Evolutionary conservation across 2,888 invertebrate genomes (phyloP).

Genomic region (Diploptera punctata): DNA sequence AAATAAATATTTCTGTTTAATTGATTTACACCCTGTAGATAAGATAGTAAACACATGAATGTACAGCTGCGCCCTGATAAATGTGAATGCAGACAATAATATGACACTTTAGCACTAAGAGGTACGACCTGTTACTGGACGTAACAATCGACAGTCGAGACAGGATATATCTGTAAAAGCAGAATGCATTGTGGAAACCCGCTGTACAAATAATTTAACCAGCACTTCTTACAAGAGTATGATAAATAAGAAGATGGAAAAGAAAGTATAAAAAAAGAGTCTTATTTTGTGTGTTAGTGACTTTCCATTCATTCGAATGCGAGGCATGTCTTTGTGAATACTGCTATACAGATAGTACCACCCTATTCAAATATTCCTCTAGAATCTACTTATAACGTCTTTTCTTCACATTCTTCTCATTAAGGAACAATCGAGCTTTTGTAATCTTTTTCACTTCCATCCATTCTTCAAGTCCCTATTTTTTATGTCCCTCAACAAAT

Average conservation of each 20-base stretch:
- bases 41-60: too few relatives aligned
- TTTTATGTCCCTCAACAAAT: neutral
- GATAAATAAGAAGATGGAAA: conserved; percentile 15
- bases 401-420: conserved; percentile 28
- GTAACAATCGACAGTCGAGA: neutral
- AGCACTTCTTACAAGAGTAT: conserved; percentile 15
- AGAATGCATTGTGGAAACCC: neutral
- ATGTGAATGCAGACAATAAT: too few relatives aligned
- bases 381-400: conserved; percentile 26
- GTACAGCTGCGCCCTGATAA: too few relatives aligned
- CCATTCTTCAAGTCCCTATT: neutral
- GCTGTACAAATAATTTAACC: conserved; percentile 21
- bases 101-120: neutral
- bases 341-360: neutral
- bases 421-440: conserved; percentile 18
- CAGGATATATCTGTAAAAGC: neutral
- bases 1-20: too few relatives aligned
- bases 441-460: conserved; percentile 19
- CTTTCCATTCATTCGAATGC: conserved; percentile 28
- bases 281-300: conserved; percentile 18
- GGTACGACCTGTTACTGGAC: neutral
- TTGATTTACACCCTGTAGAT: too few relatives aligned
- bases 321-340: conserved; percentile 24
- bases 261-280: neutral
- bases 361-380: conserved; percentile 12